Conservation (phyloP, 2,888 invertebrate species). For the Conchocele bisecta region DNA sequence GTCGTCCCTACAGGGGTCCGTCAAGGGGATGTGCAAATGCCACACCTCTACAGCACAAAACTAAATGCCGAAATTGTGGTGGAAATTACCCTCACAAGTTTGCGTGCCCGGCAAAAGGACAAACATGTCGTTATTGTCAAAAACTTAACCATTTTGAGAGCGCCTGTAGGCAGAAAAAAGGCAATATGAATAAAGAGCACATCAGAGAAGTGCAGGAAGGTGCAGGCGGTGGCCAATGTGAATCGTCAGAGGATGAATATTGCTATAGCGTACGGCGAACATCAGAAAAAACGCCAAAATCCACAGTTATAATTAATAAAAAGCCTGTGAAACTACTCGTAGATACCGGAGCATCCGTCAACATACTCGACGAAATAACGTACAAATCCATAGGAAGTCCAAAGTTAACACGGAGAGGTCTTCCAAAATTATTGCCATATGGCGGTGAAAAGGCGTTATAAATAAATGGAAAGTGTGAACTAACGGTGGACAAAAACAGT, state of each 20-base stretch:
- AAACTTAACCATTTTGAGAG: conserved; percentile 35
- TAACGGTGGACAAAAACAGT: conserved; percentile 29
- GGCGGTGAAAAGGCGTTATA: conserved; percentile 24
- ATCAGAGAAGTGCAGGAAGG: too few species aligned
- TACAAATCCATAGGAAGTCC: conserved; percentile 24
- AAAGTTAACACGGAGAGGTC: conserved; percentile 3
- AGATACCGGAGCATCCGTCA: conserved; percentile 48
- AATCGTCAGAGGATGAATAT: neutral
- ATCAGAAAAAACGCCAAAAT: conserved; percentile 16
- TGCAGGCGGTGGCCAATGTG: neutral
- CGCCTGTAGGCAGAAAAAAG: conserved; percentile 5
- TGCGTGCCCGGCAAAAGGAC: conserved; percentile 11
- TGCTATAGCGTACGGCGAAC: neutral
- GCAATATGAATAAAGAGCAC: too few species aligned
- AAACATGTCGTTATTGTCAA: conserved; percentile 26
- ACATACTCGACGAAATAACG: conserved; percentile 48
- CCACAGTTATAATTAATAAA: conserved; percentile 1
- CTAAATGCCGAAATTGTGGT: conserved; percentile 34
- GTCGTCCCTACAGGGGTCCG: too few species aligned
- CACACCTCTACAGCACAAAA: too few species aligned
- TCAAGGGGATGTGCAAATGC: too few species aligned
- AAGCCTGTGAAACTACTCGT: conserved; percentile 9
- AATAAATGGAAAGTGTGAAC: conserved; percentile 21
- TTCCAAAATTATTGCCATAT: conserved; percentile 37
- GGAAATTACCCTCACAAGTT: conserved; percentile 34